Base-by-base conservation (phyloP, 2,113 vertebrate species). In the Cololabis saira region DNA sequence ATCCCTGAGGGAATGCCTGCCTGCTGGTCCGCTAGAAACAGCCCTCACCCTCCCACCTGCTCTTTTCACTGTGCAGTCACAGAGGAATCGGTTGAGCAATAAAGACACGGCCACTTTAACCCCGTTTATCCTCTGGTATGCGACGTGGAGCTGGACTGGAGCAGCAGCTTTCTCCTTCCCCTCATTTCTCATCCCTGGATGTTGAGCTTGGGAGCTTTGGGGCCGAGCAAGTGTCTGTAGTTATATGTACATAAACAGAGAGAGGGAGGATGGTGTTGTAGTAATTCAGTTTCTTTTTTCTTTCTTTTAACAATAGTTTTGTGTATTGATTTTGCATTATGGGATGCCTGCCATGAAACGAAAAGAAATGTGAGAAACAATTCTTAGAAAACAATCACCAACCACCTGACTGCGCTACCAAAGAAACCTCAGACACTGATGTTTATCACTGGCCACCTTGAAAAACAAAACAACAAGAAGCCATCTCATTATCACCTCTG, bases 381-480 rank as follows among this genome's bases (percentile, higher is more conserved):
- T 82, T 74, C 85, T 71, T 83, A 75, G 61, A 83, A 90, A 84
- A 90, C 90, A 81, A 89, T 90, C 92, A 90, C 88, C 89, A 87
- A 82, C 72, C 90, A 93, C 93, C 94, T 92, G 94, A 94, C 94
- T 93, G 92, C 89, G 89, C 93, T 95, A 96, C 96, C 96, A 97
- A 98, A 98, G 96, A 97, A 93, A 94, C 93, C 93, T 94, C 93
- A 91, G 89, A 91, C 89, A 92, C 93, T 92, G 92, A 93, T 85
- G 87, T 87, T 71, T 83, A 87, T 81, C 81, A 83, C 87, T 50
- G 42, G 22, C 78, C 68, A 24, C 58, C 55, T 68, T 24, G 1
- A 47, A 70, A 67, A 73, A 45, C 18, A 48, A 66, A 55, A 52
- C 48, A 45, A 60, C 60, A 67, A 53, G 56, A 57, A 85, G 69